These are phyloP conservation scores for Diachasma alloeum DNA, from an alignment of 1,140 invertebrate genomes.

Conservation along the genomic window DNA sequence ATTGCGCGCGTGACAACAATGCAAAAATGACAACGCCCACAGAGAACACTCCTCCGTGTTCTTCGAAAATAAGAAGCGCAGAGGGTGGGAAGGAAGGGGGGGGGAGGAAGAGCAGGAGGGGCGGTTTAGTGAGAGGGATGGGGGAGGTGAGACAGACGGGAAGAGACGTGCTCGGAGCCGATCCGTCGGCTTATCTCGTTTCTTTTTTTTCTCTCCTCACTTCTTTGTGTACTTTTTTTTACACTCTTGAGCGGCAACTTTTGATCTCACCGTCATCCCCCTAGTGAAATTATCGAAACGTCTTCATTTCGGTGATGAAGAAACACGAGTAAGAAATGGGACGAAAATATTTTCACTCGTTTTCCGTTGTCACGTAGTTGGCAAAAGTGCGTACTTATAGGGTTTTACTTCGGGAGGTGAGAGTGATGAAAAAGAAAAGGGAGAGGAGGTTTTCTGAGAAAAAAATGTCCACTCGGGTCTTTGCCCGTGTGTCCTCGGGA, in stretches of 20 bases:
- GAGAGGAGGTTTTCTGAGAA: background rate
- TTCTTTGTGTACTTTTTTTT: background rate
- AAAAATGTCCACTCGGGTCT: background rate
- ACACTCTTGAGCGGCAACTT: background rate
- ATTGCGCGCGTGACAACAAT: slow-evolving; percentile 59
- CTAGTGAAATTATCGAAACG: background rate
- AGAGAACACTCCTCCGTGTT: background rate
- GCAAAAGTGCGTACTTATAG: background rate
- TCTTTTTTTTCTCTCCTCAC: background rate
- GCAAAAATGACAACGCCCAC: slow-evolving; percentile 48
- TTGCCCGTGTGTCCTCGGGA: background rate
- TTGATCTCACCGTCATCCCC: background rate
- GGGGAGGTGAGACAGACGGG: background rate
- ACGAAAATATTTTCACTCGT: background rate
- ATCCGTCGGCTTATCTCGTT: background rate
- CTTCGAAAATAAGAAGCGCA: background rate
- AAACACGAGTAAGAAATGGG: background rate
- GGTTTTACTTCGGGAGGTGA: background rate
- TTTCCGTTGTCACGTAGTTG: background rate
- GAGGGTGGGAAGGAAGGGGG: slow-evolving; percentile 28
- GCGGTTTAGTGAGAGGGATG: background rate
- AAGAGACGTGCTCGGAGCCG: background rate
- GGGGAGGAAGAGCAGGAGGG: background rate
- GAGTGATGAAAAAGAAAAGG: background rate
- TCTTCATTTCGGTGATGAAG: background rate